Base-by-base conservation (phyloP, 1,140 invertebrate genomes). In the Olivierus martensii region DNA sequence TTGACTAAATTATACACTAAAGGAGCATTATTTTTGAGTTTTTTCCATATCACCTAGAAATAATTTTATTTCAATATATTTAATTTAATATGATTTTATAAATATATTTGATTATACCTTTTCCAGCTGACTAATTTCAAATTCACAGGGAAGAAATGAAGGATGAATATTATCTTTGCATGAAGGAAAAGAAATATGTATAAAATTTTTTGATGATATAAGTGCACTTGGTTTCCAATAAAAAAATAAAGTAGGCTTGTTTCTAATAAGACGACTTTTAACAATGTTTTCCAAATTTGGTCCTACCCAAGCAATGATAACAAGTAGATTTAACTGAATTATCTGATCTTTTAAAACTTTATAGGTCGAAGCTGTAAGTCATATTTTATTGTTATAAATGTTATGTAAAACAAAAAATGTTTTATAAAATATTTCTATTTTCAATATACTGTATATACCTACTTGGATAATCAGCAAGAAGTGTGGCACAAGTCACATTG, bases 151-250 rank as follows among this genome's bases (percentile, higher is more conserved):
- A 28, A 28, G 28, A 28, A 9, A 28, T 28, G 28, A 28, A 15
- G 21, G 15, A 19, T 28, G 28, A 9, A n/a, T 3, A 34, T 51
- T 70, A 62, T 28, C 55, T 42, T 62, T 55, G 47, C 67, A 69
- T 3, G 50, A 51, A 5, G 61, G 74, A 68, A 69, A 78, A 61
- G 37, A 79, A 67, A 70, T 61, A 39, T 66, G 65, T 11, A 66
- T 68, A 50, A 67, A 69, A 42, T 69, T 34, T 15, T 28, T 28
- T 9, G 28, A 28, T 28, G 28, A 28, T 28, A 28, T 28, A 4
- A 84, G 61, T n/a, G 70, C 67, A 48, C 77, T 81, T 0, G 83
- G 83, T 2, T 73, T 74, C 75, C 79, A 83, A 59, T 76, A 75
- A 42, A 85, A 71, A 43, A 85, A 75, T 3, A 84, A 62, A 38